Conservation (phyloP, 2,797 vertebrate genomes). For the Galagoides demidoff region DNA sequence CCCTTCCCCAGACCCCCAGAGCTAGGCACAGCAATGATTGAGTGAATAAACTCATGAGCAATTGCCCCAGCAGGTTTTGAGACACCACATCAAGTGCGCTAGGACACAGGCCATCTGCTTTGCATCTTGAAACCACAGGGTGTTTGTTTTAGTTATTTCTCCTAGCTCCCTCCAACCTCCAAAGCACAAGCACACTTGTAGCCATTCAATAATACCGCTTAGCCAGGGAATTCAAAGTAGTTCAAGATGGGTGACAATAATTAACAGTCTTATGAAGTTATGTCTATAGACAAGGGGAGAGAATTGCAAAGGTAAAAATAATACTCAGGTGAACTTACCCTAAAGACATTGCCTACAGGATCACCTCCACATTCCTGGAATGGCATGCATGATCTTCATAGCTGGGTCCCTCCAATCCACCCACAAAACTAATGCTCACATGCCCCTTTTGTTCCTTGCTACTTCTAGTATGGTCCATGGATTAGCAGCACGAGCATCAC, state of each 20-base stretch:
- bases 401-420: not conserved
- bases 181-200: constrained; percentile 5
- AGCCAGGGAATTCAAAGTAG: constrained; percentile 28
- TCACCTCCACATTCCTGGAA: not conserved
- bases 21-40: not conserved
- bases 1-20: not conserved
- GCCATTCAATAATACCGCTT: not conserved
- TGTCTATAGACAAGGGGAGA: not conserved
- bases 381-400: not conserved
- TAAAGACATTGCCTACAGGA: not conserved
- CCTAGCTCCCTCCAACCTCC: not conserved
- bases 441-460: not conserved
- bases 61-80: constrained; percentile 39
- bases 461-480: not conserved
- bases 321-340: not conserved
- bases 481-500: not conserved
- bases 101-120: constrained; percentile 69
- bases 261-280: constrained; percentile 14
- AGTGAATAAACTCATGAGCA: constrained; percentile 45
- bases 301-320: not conserved
- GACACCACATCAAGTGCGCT: constrained; percentile 37
- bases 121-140: constrained; percentile 42
- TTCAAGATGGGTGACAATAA: constrained; percentile 3
- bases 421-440: not conserved
- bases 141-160: constrained; percentile 55